phyloP scores from a whole-genome alignment of 2,113 vertebrate species.

The Sebastes schlegelii region DNA sequence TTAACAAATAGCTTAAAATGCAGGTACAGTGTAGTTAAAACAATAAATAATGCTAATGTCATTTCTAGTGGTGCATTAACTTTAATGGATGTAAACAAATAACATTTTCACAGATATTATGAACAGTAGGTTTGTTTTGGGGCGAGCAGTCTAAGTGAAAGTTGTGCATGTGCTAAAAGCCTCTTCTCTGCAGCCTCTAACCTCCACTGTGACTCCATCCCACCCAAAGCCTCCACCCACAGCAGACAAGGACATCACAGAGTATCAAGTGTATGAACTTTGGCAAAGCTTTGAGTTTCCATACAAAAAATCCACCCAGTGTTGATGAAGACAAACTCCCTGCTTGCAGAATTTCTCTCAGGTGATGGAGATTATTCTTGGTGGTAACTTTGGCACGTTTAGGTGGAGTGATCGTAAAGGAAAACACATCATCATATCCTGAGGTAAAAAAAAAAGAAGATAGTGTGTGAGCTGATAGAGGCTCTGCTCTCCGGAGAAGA shows the following conservation, averaged over 20 bases:
- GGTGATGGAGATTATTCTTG: not conserved
- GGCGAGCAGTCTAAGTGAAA: not conserved
- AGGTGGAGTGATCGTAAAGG: not conserved
- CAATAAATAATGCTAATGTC: conserved; percentile 4
- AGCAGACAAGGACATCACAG: not conserved
- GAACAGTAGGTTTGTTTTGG: conserved; percentile 22
- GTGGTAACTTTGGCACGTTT: not conserved
- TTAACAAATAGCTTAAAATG: conserved; percentile 14
- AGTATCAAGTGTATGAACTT: not conserved
- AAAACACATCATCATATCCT: not conserved
- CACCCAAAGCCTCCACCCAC: not conserved
- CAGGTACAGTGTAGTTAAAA: not conserved
- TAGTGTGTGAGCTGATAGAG: not conserved
- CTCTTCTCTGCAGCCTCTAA: conserved; percentile 5
- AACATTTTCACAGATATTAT: not conserved
- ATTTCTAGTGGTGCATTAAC: conserved; percentile 6
- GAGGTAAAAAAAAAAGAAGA: not conserved
- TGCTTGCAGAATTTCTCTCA: not conserved
- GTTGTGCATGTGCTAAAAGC: conserved; percentile 1
- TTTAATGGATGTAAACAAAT: conserved; percentile 8
- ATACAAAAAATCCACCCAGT: not conserved
- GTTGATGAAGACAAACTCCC: not conserved
- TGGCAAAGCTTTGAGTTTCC: too few relatives aligned
- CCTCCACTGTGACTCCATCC: not conserved
- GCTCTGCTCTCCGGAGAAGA: not conserved